Conservation (phyloP, 2,113 vertebrate genomes). For the Kryptolebias marmoratus region DNA sequence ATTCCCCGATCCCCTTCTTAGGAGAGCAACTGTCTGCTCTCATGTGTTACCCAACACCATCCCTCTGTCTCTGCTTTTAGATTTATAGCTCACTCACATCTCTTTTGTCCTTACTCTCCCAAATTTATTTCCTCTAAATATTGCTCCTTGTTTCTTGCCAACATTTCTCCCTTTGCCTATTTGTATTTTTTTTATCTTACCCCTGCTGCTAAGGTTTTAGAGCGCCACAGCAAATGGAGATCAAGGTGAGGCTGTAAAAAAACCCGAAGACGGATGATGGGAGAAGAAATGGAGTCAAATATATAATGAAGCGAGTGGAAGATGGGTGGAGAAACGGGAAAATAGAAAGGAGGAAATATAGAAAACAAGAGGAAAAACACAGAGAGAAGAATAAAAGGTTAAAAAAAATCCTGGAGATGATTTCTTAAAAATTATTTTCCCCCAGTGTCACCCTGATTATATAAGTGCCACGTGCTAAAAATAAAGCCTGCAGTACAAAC, state of each 20-base stretch:
- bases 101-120: background rate
- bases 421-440: conserved; percentile 69
- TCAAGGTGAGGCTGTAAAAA: conserved; percentile 8
- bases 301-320: conserved; percentile 41
- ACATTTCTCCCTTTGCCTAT: background rate
- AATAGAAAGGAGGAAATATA: conserved; percentile 8
- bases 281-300: conserved; percentile 38
- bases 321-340: conserved; percentile 6
- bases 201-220: conserved; percentile 31
- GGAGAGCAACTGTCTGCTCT: conserved; percentile 1
- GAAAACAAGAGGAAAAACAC: conserved; percentile 7
- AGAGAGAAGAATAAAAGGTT: conserved; percentile 19
- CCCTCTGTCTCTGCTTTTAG: conserved; percentile 3
- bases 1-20: conserved; percentile 13
- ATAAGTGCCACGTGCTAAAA: conserved; percentile 83
- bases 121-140: background rate
- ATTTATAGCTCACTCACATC: conserved; percentile 1
- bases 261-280: conserved; percentile 26
- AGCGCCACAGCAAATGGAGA: conserved; percentile 14
- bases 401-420: conserved; percentile 51
- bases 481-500: conserved; percentile 80
- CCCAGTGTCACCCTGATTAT: conserved; percentile 84
- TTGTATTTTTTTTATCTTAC: background rate
- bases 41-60: background rate
- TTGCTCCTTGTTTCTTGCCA: background rate